Percentiles rank a stretch among this genome's conserved stretches.
These are phyloP conservation scores for Abscondita cerata DNA, from an alignment of 2,888 invertebrate species.

Conservation along the genomic window DNA sequence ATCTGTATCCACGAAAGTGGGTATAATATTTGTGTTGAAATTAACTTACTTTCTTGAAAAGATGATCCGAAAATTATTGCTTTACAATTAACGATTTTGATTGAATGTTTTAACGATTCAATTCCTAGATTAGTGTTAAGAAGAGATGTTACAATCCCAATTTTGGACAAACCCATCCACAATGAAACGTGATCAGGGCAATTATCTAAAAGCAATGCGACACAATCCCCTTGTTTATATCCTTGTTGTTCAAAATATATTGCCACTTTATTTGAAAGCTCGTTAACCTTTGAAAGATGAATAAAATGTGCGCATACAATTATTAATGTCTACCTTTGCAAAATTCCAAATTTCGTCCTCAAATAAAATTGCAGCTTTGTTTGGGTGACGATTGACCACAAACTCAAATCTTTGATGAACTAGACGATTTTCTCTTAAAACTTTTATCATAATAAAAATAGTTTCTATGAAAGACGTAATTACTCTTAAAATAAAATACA, in stretches of 20 bases:
- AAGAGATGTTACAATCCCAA: conserved; percentile 83
- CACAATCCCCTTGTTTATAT: conserved; percentile 81
- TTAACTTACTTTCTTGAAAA: conserved; percentile 53
- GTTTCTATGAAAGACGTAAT: background rate
- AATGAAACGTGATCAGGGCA: conserved; percentile 85
- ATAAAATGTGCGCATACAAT: too few species aligned
- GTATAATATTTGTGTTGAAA: too few species aligned
- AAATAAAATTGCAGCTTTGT: conserved; percentile 75
- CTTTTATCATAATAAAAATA: background rate
- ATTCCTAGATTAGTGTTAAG: conserved; percentile 89
- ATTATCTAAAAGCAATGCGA: conserved; percentile 89
- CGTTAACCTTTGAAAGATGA: conserved; percentile 77
- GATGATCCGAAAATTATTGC: conserved; percentile 79
- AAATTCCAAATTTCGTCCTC: conserved; percentile 73
- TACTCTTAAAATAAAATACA: too few species aligned
- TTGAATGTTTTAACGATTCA: conserved; percentile 82
- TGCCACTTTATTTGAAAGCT: conserved; percentile 80
- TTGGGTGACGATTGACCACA: conserved; percentile 62
- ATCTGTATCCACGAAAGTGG: too few species aligned
- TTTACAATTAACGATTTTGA: conserved; percentile 81
- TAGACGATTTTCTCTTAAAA: conserved; percentile 64
- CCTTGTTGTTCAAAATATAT: conserved; percentile 77
- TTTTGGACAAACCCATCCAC: conserved; percentile 92
- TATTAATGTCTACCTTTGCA: conserved; percentile 60
- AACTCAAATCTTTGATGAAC: conserved; percentile 65